Evolutionary conservation across 2,888 invertebrate species (phyloP).

Genomic region (Xanthia togata): DNA sequence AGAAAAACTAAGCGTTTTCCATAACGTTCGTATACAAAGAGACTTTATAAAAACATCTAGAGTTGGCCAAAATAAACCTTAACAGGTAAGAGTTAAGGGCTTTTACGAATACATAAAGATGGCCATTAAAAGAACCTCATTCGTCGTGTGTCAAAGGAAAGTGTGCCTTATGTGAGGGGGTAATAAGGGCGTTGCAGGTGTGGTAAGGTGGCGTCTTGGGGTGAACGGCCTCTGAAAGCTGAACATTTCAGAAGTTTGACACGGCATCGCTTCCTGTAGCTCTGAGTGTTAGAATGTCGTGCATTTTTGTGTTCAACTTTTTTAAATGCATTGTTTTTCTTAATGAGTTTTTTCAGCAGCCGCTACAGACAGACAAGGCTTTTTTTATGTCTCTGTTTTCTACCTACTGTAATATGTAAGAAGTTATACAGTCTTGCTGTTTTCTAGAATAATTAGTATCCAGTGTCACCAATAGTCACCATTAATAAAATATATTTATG

Average conservation of each 20-base stretch:
- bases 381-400: constrained; percentile 29
- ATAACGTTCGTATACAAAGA: constrained; percentile 66
- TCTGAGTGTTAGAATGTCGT: constrained; percentile 75
- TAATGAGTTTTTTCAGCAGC: constrained; percentile 58
- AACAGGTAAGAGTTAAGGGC: constrained; percentile 67
- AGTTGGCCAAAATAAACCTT: constrained; percentile 71
- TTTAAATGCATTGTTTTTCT: constrained; percentile 65
- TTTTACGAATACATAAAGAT: constrained; percentile 70
- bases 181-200: constrained; percentile 71
- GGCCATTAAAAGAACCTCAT: constrained; percentile 74
- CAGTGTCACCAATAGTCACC: not conserved
- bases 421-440: not conserved
- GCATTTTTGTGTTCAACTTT: constrained; percentile 64
- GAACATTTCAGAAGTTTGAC: constrained; percentile 83
- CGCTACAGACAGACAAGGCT: constrained; percentile 22
- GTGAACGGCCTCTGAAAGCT: constrained; percentile 86
- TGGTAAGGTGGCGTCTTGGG: constrained; percentile 67
- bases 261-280: constrained; percentile 83
- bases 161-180: constrained; percentile 60
- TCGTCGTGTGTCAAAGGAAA: constrained; percentile 64
- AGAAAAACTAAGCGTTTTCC: constrained; percentile 74
- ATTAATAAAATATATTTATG: not conserved
- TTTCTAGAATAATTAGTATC: not conserved
- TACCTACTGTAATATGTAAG: not conserved
- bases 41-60: constrained; percentile 63